Evolutionary conservation across 2,888 invertebrate genomes (phyloP).

Genomic region (Xiphydria camelus): DNA sequence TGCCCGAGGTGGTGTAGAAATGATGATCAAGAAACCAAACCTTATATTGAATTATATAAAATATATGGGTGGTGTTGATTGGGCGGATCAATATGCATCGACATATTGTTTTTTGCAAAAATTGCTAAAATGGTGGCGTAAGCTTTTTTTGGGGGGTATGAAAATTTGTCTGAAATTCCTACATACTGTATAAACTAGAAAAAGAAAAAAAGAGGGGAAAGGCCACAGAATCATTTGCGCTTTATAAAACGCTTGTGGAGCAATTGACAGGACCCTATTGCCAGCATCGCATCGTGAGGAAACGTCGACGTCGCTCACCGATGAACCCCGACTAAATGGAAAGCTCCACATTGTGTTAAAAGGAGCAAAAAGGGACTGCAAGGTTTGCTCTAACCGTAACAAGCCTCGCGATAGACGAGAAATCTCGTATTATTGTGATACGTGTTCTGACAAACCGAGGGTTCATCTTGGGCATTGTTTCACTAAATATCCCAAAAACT

Average conservation of each 20-base stretch:
- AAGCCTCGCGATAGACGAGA: no score
- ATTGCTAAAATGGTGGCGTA: slow-evolving; percentile 31
- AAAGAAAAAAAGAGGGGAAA: slow-evolving; percentile 14
- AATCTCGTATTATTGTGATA: no score
- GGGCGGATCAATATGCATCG: not conserved
- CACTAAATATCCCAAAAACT: no score
- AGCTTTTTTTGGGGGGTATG: slow-evolving; percentile 24
- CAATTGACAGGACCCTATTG: not conserved
- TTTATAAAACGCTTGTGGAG: slow-evolving; percentile 21
- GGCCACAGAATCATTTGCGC: slow-evolving; percentile 20
- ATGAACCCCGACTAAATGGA: no score
- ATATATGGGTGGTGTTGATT: not conserved
- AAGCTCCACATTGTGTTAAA: no score
- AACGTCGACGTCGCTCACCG: no score
- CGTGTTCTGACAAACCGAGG: no score
- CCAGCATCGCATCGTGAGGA: no score
- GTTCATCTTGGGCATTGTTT: no score
- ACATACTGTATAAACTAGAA: slow-evolving; percentile 25
- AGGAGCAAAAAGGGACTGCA: no score
- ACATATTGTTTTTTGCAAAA: not conserved
- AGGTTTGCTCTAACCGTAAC: no score
- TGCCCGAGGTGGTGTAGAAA: not conserved
- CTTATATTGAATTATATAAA: not conserved
- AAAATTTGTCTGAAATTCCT: slow-evolving; percentile 26
- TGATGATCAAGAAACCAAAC: not conserved